These are phyloP conservation scores for Alligator mississippiensis DNA, from an alignment of 2,113 vertebrate genomes.

Conservation along the genomic window DNA sequence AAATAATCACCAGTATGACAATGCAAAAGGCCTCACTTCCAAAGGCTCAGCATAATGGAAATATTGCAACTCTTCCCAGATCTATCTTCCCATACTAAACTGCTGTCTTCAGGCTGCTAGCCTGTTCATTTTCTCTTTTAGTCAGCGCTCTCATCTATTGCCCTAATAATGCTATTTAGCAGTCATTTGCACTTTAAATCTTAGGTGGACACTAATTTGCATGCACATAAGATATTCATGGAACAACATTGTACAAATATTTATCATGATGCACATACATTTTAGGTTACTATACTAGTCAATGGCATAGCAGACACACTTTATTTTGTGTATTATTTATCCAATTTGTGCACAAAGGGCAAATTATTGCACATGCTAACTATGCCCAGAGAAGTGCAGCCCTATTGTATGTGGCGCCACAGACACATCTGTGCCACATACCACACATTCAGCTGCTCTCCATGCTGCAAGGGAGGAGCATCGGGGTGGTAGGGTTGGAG, in stretches of 20 bases:
- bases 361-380: too few species aligned
- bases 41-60: neutral
- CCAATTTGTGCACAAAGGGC: too few species aligned
- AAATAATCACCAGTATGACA: neutral
- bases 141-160: neutral
- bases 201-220: neutral
- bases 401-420: too few species aligned
- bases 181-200: rapidly evolving
- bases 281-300: too few species aligned
- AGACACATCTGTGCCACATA: too few species aligned
- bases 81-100: neutral
- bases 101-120: neutral
- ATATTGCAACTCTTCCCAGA: neutral
- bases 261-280: too few species aligned
- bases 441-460: too few species aligned
- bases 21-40: neutral
- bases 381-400: too few species aligned
- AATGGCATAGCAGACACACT: too few species aligned
- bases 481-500: too few species aligned
- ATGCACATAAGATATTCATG: rapidly evolving
- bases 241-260: neutral
- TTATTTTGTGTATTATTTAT: too few species aligned
- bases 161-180: neutral
- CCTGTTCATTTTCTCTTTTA: neutral
- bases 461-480: too few species aligned